These are phyloP conservation scores for Pseudomyrmex pallidus DNA, from an alignment of 1,140 invertebrate genomes.

Conservation along the genomic window DNA sequence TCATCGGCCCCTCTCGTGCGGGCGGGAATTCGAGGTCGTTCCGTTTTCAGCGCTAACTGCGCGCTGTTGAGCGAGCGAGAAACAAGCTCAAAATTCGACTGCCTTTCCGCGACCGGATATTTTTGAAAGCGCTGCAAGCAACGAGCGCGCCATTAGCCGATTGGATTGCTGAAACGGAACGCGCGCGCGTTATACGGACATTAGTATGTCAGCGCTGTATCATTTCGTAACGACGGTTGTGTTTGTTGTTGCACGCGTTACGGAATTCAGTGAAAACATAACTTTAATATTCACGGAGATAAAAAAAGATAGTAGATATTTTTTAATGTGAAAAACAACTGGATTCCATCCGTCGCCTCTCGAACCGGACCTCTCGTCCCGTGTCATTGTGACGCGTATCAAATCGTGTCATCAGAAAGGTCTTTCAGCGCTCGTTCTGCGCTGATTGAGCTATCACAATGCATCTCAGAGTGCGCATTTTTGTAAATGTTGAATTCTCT, in stretches of 20 bases:
- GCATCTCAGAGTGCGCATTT: too few relatives aligned
- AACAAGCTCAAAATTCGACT: slow-evolving; percentile 46
- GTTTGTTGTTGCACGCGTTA: slow-evolving; percentile 4
- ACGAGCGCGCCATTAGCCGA: not conserved
- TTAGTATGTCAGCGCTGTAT: not conserved
- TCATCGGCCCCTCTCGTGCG: slow-evolving; percentile 12
- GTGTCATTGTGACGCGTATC: not conserved
- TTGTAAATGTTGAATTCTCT: too few relatives aligned
- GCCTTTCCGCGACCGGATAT: slow-evolving; percentile 8
- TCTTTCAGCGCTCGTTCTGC: not conserved
- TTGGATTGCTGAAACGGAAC: slow-evolving; percentile 23
- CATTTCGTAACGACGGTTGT: not conserved
- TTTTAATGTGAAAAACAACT: not conserved
- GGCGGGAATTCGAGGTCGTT: slow-evolving; percentile 34
- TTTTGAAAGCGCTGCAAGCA: not conserved
- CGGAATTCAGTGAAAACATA: not conserved
- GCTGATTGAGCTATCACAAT: not conserved
- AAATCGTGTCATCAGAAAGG: not conserved
- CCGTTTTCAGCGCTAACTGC: slow-evolving; percentile 12
- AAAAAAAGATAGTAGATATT: not conserved
- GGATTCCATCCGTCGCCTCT: too few relatives aligned
- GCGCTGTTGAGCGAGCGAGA: not conserved
- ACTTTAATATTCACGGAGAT: not conserved
- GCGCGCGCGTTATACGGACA: not conserved
- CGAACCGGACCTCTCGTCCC: not conserved